These are phyloP conservation scores for Enteromius thamalakanensis DNA, from an alignment of 2,797 vertebrate species.

Conservation along the genomic window DNA sequence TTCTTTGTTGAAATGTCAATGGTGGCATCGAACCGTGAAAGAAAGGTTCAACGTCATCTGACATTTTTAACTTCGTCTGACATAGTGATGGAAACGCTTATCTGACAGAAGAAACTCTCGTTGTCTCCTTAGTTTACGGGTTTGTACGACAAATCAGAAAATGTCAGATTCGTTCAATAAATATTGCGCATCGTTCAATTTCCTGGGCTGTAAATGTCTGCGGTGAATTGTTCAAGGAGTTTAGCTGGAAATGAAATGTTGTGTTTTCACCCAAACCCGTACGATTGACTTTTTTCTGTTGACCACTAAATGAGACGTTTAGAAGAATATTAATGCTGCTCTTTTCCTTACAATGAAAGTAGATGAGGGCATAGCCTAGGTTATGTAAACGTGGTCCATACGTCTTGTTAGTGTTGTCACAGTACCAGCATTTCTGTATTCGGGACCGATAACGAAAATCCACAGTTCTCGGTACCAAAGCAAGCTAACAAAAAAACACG, in stretches of 20 bases:
- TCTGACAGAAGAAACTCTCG: conserved; percentile 25
- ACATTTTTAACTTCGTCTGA: conserved; percentile 49
- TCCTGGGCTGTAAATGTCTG: background rate
- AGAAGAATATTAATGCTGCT: background rate
- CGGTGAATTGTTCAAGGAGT: background rate
- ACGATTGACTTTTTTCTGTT: background rate
- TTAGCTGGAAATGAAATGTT: background rate
- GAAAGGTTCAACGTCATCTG: conserved; percentile 32
- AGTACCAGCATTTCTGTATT: no score
- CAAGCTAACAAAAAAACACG: no score
- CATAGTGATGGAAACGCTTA: conserved; percentile 19
- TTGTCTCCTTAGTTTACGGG: background rate
- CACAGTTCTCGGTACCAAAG: no score
- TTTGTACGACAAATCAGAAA: background rate
- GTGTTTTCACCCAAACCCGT: background rate
- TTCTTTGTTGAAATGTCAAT: conserved; percentile 54
- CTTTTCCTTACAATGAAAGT: background rate
- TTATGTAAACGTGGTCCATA: background rate
- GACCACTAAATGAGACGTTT: background rate
- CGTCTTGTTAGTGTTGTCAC: background rate
- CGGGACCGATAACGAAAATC: no score
- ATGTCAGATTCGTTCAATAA: background rate
- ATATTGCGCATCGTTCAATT: background rate
- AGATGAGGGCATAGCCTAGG: background rate
- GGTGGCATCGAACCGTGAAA: conserved; percentile 27